Evolutionary conservation across 2,113 vertebrate genomes (phyloP), one percentile per base, ranked within the genome.

Genomic region (Chlamydotis undulata): DNA sequence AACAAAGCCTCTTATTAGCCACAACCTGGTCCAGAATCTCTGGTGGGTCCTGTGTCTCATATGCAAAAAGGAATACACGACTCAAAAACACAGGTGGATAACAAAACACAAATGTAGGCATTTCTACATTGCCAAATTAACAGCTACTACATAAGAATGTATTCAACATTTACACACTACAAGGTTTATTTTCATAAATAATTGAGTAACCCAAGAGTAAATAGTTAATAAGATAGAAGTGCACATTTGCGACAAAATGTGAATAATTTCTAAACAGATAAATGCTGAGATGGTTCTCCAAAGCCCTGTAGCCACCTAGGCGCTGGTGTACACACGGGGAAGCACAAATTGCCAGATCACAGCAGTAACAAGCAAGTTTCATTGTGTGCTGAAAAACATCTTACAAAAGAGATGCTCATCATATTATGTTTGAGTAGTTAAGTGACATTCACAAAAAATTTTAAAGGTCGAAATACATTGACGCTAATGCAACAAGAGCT

Each of bases 401-500:
- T 79, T 82, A 29, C 3, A 43, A 41, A 90, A 67, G 29, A 63
- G 19, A 52, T 3, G 8, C 2, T 33, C 4, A 29, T 41, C 14
- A n/a, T 12, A 9, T 41, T 63, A 18, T 21, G 21, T 16, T 49
- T 14, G 18, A 82, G 19, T 47, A 43, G 28, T n/a, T 28, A 60
- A 64, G 31, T 15, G 52, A 49, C 12, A 4, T 64, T 55, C 5
- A 43, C 23, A 74, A 57, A 47, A 63, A 33, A 3, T 18, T 83
- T 14, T 25, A n/a, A 24, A 57, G 6, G 19, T 26, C 76, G 53
- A 76, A 68, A 76, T 68, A 50, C 6, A 49, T 68, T 21, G 67
- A 39, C 15, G 67, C 16, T n/a, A 47, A 33, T 19, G 14, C 4
- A 78, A 79, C 18, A n/a, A 70, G 13, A 0, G 0, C 5, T 79